Conservation (phyloP, 1,140 invertebrate species). For the Drosophila nannoptera region DNA sequence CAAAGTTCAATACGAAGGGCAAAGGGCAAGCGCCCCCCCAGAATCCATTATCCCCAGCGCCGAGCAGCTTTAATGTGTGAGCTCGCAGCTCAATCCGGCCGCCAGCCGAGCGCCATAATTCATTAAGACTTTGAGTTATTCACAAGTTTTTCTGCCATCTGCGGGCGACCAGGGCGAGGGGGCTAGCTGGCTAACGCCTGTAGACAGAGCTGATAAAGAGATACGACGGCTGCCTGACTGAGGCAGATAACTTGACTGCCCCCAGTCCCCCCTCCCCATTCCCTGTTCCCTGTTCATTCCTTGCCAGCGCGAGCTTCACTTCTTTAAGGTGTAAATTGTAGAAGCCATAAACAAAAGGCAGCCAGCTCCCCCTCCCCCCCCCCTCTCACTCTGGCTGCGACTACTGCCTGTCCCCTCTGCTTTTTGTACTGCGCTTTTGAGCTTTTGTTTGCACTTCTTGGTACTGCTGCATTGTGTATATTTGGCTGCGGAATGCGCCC, state of each 20-base stretch:
- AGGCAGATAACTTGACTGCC: slow-evolving; percentile 58
- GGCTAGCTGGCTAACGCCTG: slow-evolving; percentile 56
- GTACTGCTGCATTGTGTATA: slow-evolving; percentile 66
- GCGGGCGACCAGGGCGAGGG: slow-evolving; percentile 7
- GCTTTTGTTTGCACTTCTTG: slow-evolving; percentile 69
- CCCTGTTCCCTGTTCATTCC: too few species aligned
- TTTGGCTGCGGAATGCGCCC: slow-evolving; percentile 16
- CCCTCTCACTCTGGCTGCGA: too few species aligned
- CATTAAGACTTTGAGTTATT: slow-evolving; percentile 75
- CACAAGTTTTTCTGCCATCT: slow-evolving; percentile 59
- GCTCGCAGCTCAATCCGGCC: slow-evolving; percentile 12
- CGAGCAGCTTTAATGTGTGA: too few species aligned
- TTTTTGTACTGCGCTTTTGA: slow-evolving; percentile 50
- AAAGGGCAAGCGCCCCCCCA: too few species aligned
- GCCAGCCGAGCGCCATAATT: slow-evolving; percentile 55
- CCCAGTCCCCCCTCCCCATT: too few species aligned
- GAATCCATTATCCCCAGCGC: too few species aligned
- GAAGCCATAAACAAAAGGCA: slow-evolving; percentile 71
- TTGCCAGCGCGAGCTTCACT: slow-evolving; percentile 37
- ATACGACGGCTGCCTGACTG: slow-evolving; percentile 14
- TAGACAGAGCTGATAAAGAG: slow-evolving; percentile 65
- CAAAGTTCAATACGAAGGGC: too few species aligned
- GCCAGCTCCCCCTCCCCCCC: neutral
- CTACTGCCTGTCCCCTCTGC: neutral
- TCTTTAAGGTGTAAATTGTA: slow-evolving; percentile 76